Percentiles rank a stretch among this genome's conserved stretches.
Conservation (phyloP, 1,140 invertebrate species). For the Dinoponera quadriceps region DNA sequence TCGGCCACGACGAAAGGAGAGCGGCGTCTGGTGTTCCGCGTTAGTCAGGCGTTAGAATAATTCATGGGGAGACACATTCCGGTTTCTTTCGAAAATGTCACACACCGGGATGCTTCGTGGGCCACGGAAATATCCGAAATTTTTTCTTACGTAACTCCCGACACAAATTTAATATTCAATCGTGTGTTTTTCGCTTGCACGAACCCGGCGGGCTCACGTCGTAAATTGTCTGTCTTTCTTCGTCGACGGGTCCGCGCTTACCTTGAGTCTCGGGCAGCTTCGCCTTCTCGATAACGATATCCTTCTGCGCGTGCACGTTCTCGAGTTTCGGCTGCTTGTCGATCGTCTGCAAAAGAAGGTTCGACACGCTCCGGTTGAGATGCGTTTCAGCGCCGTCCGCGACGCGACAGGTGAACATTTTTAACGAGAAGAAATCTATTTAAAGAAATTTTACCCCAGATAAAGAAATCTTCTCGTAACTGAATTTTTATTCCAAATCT, state of each 20-base stretch:
- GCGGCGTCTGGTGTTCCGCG: neutral
- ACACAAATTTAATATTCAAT: neutral
- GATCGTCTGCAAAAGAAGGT: neutral
- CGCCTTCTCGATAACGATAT: neutral
- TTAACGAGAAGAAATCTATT: too few species aligned
- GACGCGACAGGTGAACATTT: too few species aligned
- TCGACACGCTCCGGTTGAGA: neutral
- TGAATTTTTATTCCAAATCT: too few species aligned
- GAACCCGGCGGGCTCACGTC: neutral
- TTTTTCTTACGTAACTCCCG: slow-evolving; percentile 4
- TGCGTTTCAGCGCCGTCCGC: too few species aligned
- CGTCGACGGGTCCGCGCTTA: neutral
- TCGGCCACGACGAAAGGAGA: neutral
- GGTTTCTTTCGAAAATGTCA: too few species aligned
- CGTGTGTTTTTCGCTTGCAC: neutral
- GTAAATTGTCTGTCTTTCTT: slow-evolving; percentile 1
- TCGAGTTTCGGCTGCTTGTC: neutral
- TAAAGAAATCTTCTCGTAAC: too few species aligned
- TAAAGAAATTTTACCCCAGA: too few species aligned
- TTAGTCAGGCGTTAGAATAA: slow-evolving; percentile 34
- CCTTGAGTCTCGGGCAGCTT: slow-evolving; percentile 27
- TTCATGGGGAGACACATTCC: neutral
- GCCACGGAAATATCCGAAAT: neutral
- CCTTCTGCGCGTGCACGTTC: neutral
- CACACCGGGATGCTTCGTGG: too few species aligned